Base-by-base conservation (phyloP, 2,888 invertebrate genomes). In the Venustoraphidia nigricollis region DNA sequence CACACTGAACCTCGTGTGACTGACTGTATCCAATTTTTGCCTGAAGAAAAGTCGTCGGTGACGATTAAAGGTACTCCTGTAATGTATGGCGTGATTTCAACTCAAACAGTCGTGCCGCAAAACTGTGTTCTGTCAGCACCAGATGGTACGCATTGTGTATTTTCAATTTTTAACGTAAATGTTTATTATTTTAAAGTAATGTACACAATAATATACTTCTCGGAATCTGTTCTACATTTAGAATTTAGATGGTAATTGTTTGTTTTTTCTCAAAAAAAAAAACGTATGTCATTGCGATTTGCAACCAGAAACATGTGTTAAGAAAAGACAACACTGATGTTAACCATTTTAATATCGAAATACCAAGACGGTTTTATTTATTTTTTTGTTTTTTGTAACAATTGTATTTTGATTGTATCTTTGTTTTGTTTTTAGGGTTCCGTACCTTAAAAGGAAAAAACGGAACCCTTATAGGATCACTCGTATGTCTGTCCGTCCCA, bases 41-140 rank as follows among this genome's bases (percentile, higher is more conserved):
- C 73, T 1, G 70, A 72, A 53, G 72, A 76, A 54, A 64, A 66
- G 34, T 72, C 72, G 3, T 70, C 70, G 41, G 55, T 58, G 13
- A 51, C 53, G n/a, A 62, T 62, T 9, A 66, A 63, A 50, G 66
- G 65, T 47, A 66, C 64, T 58, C 70, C 66, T 53, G 69, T 70
- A 0, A 56, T 78, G 9, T 75, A 68, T 55, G 77, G 77, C 3
- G 72, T 75, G 11, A 68, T 77, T 44, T 74, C 81, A 8, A 80
- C 81, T 5, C 77, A 79, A 56, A 75, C 75, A 1, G 75, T 81
- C 0, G 77, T 78, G 10, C 75, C 79, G 0, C 66, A 71, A 2
- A 68, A 73, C 52, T 79, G 79, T 55, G 65, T 73, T 1, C 61
- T 83, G 4, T 68, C 71, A 53, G 70, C 72, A 53, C 72, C 76